Base-by-base conservation (phyloP, 1,140 invertebrate genomes). In the Drosophila orena region DNA sequence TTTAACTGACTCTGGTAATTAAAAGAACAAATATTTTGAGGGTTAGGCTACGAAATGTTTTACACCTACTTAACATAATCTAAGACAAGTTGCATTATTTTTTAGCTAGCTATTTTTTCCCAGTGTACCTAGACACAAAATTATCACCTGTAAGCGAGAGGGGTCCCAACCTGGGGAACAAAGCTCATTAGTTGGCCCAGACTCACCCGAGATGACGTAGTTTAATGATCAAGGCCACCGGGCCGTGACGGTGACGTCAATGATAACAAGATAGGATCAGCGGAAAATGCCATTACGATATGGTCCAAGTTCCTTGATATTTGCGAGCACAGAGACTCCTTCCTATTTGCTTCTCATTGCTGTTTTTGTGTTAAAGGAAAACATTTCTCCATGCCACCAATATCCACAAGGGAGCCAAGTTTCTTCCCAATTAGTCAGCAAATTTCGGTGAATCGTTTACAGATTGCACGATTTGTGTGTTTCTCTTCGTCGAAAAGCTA, bases 141-240 rank as follows among this genome's bases (percentile, higher is more conserved):
- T 50, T 50, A 50, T 50, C 24, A 50, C 47, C 47, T 54, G 43
- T 20, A 15, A 4, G 44, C 22, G 43, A 24, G 20, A 27, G 57
- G 27, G 44, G 56, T 37, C 30, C 20, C 20, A 60, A 30, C 57
- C 53, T 27, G 46, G 58, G 64, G 64, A 44, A 65, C 64, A 68
- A 68, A 68, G 64, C 64, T 68, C 64, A 68, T 65, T 65, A 42
- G 60, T 68, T 68, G 64, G 64, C 64, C 64, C 30, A 68, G 64
- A 68, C 64, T 68, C 60, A 65, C 64, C 64, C 64, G 64, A 60
- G 60, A 44, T 68, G 64, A 68, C 64, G 64, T 65, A 49, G 60
- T 65, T 65, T 35, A 65, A 53, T 53, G 64, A 68, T 52, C 64
- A 35, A 68, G 50, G 30, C 58, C 44, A n/a, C 8, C 17, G 24